phyloP scores from a whole-genome alignment of 2,888 invertebrate species.

The Callyntrura guangdongensis region DNA sequence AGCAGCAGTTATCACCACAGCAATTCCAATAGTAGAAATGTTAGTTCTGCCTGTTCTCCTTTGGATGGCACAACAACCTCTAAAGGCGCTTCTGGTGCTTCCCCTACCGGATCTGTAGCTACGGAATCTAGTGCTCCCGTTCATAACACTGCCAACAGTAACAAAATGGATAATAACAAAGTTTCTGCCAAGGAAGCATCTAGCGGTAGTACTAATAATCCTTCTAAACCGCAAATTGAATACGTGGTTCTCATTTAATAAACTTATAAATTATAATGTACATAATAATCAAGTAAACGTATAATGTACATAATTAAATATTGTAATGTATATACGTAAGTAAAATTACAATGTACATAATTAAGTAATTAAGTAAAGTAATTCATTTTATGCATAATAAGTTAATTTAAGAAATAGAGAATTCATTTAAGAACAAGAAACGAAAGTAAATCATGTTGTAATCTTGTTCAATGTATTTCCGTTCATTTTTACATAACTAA shows the following conservation, averaged over 20 bases:
- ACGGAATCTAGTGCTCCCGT: constrained; percentile 15
- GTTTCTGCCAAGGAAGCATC: constrained; percentile 59
- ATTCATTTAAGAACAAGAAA: too few relatives aligned
- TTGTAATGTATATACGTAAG: not conserved
- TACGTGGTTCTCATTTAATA: constrained; percentile 67
- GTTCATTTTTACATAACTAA: too few relatives aligned
- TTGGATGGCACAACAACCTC: constrained; percentile 32
- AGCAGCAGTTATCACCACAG: constrained; percentile 38
- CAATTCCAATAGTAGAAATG: constrained; percentile 32
- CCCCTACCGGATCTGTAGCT: constrained; percentile 10
- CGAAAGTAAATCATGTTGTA: too few relatives aligned
- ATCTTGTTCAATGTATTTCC: too few relatives aligned
- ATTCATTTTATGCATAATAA: too few relatives aligned
- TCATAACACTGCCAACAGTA: constrained; percentile 68
- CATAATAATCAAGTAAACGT: not conserved
- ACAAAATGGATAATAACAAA: constrained; percentile 55
- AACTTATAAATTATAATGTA: too few relatives aligned
- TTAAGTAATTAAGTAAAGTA: too few relatives aligned
- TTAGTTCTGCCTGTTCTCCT: not conserved
- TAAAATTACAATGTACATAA: not conserved
- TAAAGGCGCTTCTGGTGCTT: not conserved
- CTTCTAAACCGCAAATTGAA: constrained; percentile 70
- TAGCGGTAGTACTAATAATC: constrained; percentile 2
- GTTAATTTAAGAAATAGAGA: too few relatives aligned
- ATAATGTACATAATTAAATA: not conserved